Evolutionary conservation across 2,888 invertebrate species (phyloP).

Genomic region (Drosophila neonasuta): DNA sequence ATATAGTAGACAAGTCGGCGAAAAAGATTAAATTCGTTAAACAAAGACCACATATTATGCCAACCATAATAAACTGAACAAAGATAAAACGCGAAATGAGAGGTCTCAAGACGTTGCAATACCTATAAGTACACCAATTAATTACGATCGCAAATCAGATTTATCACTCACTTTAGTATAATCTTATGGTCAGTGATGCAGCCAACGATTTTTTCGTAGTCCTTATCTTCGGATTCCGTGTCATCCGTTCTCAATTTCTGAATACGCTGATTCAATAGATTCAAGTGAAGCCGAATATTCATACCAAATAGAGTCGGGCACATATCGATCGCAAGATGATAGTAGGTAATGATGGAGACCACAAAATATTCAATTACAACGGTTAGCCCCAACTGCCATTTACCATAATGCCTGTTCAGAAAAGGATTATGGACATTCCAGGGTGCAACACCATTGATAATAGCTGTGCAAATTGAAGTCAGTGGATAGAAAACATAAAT

Average conservation of each 20-base stretch:
- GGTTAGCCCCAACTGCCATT: background rate
- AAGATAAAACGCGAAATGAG: slow-evolving; percentile 4
- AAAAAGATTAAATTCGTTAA: slow-evolving; percentile 13
- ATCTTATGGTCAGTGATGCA: slow-evolving; percentile 13
- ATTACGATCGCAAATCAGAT: no score
- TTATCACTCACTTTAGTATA: background rate
- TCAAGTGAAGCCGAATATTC: background rate
- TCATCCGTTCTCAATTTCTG: slow-evolving; percentile 1
- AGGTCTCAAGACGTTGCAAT: slow-evolving; percentile 4
- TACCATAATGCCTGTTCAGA: slow-evolving; percentile 7
- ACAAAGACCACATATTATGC: background rate
- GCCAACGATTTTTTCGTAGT: slow-evolving; percentile 2
- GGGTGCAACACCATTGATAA: background rate
- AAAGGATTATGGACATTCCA: slow-evolving; percentile 10
- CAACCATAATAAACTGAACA: slow-evolving; percentile 3
- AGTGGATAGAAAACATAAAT: background rate
- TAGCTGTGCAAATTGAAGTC: background rate
- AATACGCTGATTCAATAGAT: background rate
- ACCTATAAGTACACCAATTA: background rate
- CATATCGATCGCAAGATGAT: background rate
- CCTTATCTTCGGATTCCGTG: background rate
- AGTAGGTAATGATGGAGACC: background rate
- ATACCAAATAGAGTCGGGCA: background rate
- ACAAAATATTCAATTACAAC: background rate
- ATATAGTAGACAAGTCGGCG: background rate